Percentiles rank a stretch among this genome's conserved stretches.
These are phyloP conservation scores for Lates japonicus DNA, from an alignment of 2,797 vertebrate genomes.

Conservation along the genomic window DNA sequence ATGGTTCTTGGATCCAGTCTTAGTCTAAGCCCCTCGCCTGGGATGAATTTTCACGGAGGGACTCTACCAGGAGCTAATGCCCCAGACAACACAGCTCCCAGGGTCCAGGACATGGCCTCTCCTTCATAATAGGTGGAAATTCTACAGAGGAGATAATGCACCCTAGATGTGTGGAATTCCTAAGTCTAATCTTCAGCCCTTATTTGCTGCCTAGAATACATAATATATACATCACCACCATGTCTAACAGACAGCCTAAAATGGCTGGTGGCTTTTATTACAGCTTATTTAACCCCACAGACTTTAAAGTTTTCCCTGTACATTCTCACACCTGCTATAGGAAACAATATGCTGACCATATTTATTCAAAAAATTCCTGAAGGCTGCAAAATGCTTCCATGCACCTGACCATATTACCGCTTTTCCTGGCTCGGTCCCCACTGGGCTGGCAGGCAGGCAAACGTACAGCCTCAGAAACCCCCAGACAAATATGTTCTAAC, in stretches of 20 bases:
- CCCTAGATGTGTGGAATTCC: neutral
- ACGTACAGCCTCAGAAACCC: too few relatives aligned
- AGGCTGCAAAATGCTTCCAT: slow-evolving; percentile 3
- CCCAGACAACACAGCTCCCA: slow-evolving; percentile 2
- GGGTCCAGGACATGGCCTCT: neutral
- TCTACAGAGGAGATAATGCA: neutral
- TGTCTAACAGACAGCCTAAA: neutral
- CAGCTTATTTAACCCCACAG: neutral
- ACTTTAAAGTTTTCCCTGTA: neutral
- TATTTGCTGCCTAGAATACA: neutral
- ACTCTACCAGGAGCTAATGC: neutral
- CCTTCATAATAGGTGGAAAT: neutral
- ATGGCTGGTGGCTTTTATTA: neutral
- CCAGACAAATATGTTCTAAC: too few relatives aligned
- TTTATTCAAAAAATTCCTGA: neutral
- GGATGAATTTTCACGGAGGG: neutral
- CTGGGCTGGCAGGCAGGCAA: too few relatives aligned
- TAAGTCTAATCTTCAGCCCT: neutral
- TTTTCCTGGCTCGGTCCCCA: neutral
- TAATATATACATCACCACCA: neutral
- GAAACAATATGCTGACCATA: neutral
- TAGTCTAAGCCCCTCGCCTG: neutral
- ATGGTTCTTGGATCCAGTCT: slow-evolving; percentile 9
- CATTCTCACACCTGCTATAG: neutral
- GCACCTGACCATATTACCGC: neutral